Evolutionary conservation across 2,888 invertebrate genomes (phyloP).

Genomic region (Neoaliturus tenellus): DNA sequence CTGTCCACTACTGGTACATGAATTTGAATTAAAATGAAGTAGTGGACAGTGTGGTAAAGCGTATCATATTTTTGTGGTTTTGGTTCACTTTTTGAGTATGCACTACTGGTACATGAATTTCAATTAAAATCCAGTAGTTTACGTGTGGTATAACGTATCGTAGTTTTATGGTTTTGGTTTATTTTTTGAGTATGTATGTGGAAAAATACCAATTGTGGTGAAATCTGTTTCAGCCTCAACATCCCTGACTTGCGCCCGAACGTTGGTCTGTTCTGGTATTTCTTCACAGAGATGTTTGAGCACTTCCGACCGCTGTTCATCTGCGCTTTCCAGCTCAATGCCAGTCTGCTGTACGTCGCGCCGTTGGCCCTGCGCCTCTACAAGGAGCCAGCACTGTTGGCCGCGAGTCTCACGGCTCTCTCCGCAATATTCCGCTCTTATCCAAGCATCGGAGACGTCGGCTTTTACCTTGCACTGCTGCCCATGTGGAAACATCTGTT

Average conservation of each 20-base stretch:
- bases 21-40: too few relatives aligned
- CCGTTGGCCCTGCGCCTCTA: constrained; percentile 89
- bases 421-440: constrained; percentile 97
- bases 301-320: constrained; percentile 97
- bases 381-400: constrained; percentile 87
- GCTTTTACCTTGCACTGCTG: constrained; percentile 91
- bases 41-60: too few relatives aligned
- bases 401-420: constrained; percentile 86
- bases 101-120: too few relatives aligned
- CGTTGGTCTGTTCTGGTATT: constrained; percentile 99
- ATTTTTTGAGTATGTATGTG: too few relatives aligned
- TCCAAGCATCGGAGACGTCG: constrained; percentile 96
- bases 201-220: too few relatives aligned
- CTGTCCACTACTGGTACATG: too few relatives aligned
- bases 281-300: constrained; percentile 99
- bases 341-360: constrained; percentile 91
- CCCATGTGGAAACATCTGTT: constrained; percentile 95
- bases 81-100: too few relatives aligned
- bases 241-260: constrained; percentile 98
- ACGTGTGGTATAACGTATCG: too few relatives aligned
- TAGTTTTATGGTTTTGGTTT: too few relatives aligned
- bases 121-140: too few relatives aligned
- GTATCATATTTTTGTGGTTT: too few relatives aligned
- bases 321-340: constrained; percentile 98
- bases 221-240: constrained; percentile 83